Evolutionary conservation across 2,888 invertebrate genomes (phyloP).

Genomic region (Xanthostigma xanthostigma): DNA sequence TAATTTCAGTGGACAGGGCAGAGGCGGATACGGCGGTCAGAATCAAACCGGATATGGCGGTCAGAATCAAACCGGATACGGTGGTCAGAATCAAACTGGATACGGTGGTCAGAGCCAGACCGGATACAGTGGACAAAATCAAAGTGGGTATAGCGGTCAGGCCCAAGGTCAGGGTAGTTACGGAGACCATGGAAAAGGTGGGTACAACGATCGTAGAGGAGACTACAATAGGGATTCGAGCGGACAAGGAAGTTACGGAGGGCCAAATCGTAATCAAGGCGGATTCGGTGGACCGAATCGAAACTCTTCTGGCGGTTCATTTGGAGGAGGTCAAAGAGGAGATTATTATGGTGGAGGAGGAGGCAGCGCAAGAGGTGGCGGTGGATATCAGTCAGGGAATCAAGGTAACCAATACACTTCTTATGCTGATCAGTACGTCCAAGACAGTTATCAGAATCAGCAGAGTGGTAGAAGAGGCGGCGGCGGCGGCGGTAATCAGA

Average conservation of each 20-base stretch:
- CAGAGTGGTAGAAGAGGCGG: slow-evolving; percentile 19
- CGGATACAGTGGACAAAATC: slow-evolving; percentile 2
- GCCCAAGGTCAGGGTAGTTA: slow-evolving; percentile 16
- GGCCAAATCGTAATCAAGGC: slow-evolving; percentile 11
- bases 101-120: not conserved
- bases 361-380: slow-evolving; percentile 14
- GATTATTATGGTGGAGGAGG: not conserved
- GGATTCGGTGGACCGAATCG: not conserved
- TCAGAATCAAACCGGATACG: not conserved
- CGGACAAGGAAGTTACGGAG: slow-evolving; percentile 5
- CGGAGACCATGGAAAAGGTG: slow-evolving; percentile 6
- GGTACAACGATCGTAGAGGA: not conserved
- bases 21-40: too few species aligned
- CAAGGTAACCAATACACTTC: slow-evolving; percentile 12
- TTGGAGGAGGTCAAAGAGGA: not conserved
- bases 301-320: too few species aligned
- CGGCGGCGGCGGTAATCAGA: slow-evolving; percentile 11
- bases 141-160: slow-evolving; percentile 14
- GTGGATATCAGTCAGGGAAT: slow-evolving; percentile 10
- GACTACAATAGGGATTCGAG: slow-evolving; percentile 4
- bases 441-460: slow-evolving; percentile 27
- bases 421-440: slow-evolving; percentile 29
- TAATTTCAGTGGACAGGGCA: slow-evolving; percentile 21
- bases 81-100: not conserved
- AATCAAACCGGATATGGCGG: slow-evolving; percentile 5